These are phyloP conservation scores for Aphidius ervi DNA, from an alignment of 1,140 invertebrate genomes.

Conservation along the genomic window DNA sequence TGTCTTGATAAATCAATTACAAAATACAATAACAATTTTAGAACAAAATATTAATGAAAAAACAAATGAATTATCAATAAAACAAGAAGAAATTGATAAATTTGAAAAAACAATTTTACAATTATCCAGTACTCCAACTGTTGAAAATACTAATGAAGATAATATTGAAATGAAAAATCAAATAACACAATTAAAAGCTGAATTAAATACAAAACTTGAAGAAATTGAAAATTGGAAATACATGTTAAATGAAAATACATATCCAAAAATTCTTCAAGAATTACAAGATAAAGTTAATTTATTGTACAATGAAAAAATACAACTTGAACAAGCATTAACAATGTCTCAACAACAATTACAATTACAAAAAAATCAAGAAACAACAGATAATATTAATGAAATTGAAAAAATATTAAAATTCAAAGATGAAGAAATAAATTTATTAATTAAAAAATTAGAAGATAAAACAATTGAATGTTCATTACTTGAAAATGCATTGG, in stretches of 20 bases:
- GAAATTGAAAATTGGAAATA: constrained; percentile 46
- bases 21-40: not conserved
- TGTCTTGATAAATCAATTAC: not conserved
- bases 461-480: constrained; percentile 59
- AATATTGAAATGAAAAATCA: constrained; percentile 24
- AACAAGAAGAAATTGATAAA: constrained; percentile 33
- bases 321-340: constrained; percentile 30
- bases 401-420: constrained; percentile 55
- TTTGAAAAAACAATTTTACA: constrained; percentile 21
- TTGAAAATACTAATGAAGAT: constrained; percentile 8
- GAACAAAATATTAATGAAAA: constrained; percentile 25
- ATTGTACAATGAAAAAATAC: constrained; percentile 43
- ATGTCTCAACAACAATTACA: constrained; percentile 10
- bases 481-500: constrained; percentile 36
- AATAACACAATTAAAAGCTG: constrained; percentile 23
- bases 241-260: constrained; percentile 40
- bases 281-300: constrained; percentile 46
- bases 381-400: not conserved
- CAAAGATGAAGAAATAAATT: constrained; percentile 66
- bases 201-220: constrained; percentile 38
- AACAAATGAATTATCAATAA: not conserved
- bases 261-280: constrained; percentile 41
- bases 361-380: not conserved
- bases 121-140: constrained; percentile 18
- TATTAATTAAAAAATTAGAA: constrained; percentile 61